Percentiles rank a stretch among this genome's conserved stretches.
Conservation (phyloP, 2,797 vertebrate species). For the Anas bernieri region DNA sequence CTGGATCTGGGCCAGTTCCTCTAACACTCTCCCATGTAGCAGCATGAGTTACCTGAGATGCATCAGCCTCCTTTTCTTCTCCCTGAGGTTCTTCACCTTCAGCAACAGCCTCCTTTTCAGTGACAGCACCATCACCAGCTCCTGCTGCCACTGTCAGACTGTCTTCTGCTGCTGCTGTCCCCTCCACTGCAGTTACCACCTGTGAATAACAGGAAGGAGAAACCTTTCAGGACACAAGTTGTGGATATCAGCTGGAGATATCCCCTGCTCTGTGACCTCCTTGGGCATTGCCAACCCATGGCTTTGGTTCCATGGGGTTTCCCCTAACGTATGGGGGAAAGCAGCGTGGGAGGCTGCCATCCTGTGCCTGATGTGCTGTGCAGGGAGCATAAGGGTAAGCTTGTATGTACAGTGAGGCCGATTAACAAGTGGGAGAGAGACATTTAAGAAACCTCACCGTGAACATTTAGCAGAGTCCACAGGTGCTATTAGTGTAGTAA, state of each 20-base stretch:
- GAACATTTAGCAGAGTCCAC: background rate
- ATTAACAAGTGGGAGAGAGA: background rate
- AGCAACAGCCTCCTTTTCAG: background rate
- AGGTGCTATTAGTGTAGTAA: background rate
- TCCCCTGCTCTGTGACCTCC: background rate
- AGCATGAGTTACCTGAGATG: constrained; percentile 61
- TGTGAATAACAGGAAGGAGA: constrained; percentile 33
- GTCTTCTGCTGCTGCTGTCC: background rate
- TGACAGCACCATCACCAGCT: background rate
- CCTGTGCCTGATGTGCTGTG: background rate
- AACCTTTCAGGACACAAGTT: background rate
- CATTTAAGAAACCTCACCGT: background rate
- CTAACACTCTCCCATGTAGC: background rate
- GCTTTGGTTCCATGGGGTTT: background rate
- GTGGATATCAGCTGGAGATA: background rate
- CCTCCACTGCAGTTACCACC: constrained; percentile 12
- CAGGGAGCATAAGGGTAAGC: background rate
- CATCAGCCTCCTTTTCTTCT: constrained; percentile 57
- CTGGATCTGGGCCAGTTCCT: background rate
- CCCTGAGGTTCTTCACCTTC: constrained; percentile 44
- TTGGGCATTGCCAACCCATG: background rate
- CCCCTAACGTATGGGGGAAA: background rate
- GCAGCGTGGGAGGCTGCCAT: accelerated
- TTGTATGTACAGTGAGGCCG: background rate
- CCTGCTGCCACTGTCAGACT: background rate